phyloP scores from a whole-genome alignment of 23 tunicate species.

The Styela clava region DNA sequence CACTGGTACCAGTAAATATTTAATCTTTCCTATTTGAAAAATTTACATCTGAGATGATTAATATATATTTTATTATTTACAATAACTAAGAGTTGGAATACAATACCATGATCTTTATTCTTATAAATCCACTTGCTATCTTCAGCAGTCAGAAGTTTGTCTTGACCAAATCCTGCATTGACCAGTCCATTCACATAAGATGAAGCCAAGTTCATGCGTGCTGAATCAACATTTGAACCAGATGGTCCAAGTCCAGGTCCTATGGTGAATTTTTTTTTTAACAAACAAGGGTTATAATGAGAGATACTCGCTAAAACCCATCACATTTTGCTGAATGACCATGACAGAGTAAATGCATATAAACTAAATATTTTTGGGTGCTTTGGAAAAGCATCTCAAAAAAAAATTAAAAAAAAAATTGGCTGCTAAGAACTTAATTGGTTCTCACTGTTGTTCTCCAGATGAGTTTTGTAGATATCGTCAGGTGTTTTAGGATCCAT shows the following conservation, averaged over 20 bases:
- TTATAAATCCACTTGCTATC: slow-evolving; percentile 96
- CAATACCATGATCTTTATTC: slow-evolving; percentile 97
- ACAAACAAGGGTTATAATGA: no score
- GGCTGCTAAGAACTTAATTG: neutral
- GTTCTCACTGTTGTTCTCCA: slow-evolving; percentile 76
- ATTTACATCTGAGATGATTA: no score
- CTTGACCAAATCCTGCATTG: slow-evolving; percentile 89
- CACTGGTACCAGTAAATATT: no score
- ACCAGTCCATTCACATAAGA: slow-evolving; percentile 97
- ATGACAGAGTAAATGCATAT: no score
- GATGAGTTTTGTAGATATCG: slow-evolving; percentile 90
- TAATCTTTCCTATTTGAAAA: no score
- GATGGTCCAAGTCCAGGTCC: slow-evolving; percentile 59
- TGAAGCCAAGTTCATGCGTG: slow-evolving; percentile 88
- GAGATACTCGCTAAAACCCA: no score
- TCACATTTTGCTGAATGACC: neutral
- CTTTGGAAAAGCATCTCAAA: no score
- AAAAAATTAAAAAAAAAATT: no score
- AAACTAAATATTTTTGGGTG: no score
- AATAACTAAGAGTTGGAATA: no score
- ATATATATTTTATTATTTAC: no score
- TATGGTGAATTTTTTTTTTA: no score
- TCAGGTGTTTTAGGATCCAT: slow-evolving; percentile 90
- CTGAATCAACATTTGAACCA: slow-evolving; percentile 78
- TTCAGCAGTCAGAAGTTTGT: slow-evolving; percentile 84